These are phyloP conservation scores for Spisula subtruncata DNA, from an alignment of 2,888 invertebrate species.

Conservation along the genomic window DNA sequence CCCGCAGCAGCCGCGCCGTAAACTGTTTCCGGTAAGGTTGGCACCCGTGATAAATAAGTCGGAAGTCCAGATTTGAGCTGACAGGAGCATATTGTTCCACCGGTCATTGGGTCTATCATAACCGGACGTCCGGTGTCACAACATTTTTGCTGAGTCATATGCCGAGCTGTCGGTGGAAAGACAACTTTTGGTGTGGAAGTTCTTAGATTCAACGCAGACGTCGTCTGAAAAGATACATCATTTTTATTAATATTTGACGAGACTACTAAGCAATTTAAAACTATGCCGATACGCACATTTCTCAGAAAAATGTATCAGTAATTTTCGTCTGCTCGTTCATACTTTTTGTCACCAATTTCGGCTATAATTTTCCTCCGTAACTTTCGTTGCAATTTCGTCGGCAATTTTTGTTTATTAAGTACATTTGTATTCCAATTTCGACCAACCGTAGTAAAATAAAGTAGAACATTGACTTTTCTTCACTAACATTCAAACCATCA, in stretches of 20 bases:
- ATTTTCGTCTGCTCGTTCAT: too few relatives aligned
- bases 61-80: slow-evolving; percentile 70
- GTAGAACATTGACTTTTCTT: too few relatives aligned
- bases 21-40: slow-evolving; percentile 62
- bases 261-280: too few relatives aligned
- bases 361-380: too few relatives aligned
- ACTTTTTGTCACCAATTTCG: too few relatives aligned
- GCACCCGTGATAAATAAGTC: slow-evolving; percentile 68
- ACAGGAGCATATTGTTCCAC: slow-evolving; percentile 73
- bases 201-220: slow-evolving; percentile 37
- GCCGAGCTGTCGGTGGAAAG: slow-evolving; percentile 22
- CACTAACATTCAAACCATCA: too few relatives aligned
- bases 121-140: slow-evolving; percentile 75
- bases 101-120: slow-evolving; percentile 71
- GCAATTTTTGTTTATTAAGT: too few relatives aligned
- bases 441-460: too few relatives aligned
- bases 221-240: slow-evolving; percentile 37
- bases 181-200: slow-evolving; percentile 50
- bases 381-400: too few relatives aligned
- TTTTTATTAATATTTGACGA: background rate
- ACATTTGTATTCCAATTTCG: too few relatives aligned
- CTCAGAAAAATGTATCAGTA: too few relatives aligned
- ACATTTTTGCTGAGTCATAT: slow-evolving; percentile 51
- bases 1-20: slow-evolving; percentile 55
- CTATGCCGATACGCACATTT: too few relatives aligned